Evolutionary conservation across 2,888 invertebrate species (phyloP).

Genomic region (Lasius platythorax): DNA sequence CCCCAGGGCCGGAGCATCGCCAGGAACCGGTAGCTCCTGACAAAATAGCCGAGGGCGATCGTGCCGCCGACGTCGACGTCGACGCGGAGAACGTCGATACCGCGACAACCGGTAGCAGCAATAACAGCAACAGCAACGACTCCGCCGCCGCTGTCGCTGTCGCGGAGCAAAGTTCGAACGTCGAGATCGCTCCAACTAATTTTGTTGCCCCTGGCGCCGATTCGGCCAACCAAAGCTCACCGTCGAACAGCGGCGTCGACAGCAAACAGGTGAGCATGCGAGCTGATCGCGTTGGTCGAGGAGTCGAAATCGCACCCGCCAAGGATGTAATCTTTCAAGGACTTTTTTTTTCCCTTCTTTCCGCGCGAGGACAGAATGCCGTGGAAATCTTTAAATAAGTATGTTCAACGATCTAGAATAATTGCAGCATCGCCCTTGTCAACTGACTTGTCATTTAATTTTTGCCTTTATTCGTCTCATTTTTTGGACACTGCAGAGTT

Average conservation of each 20-base stretch:
- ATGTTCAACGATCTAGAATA: background rate
- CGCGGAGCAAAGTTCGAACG: constrained; percentile 62
- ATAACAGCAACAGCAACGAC: constrained; percentile 9
- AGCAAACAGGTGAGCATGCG: constrained; percentile 78
- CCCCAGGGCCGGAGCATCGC: constrained; percentile 92
- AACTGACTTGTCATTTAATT: background rate
- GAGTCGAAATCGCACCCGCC: background rate
- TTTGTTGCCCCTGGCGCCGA: constrained; percentile 64
- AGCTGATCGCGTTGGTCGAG: constrained; percentile 13
- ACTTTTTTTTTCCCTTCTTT: background rate
- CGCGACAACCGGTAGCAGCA: constrained; percentile 2
- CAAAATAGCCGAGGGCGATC: constrained; percentile 86
- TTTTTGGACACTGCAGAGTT: background rate
- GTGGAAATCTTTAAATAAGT: background rate
- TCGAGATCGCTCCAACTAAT: constrained; percentile 64
- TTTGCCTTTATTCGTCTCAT: background rate
- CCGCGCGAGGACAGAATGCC: background rate
- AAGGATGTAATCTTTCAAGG: background rate
- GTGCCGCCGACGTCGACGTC: constrained; percentile 46
- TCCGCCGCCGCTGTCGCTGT: constrained; percentile 20
- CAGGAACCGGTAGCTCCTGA: constrained; percentile 92
- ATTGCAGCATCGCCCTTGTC: background rate
- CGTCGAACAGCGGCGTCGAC: constrained; percentile 70
- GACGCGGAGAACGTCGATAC: constrained; percentile 27
- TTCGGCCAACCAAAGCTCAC: constrained; percentile 67